These are phyloP conservation scores for Plotosus lineatus DNA, from an alignment of 2,113 vertebrate genomes.

Conservation along the genomic window DNA sequence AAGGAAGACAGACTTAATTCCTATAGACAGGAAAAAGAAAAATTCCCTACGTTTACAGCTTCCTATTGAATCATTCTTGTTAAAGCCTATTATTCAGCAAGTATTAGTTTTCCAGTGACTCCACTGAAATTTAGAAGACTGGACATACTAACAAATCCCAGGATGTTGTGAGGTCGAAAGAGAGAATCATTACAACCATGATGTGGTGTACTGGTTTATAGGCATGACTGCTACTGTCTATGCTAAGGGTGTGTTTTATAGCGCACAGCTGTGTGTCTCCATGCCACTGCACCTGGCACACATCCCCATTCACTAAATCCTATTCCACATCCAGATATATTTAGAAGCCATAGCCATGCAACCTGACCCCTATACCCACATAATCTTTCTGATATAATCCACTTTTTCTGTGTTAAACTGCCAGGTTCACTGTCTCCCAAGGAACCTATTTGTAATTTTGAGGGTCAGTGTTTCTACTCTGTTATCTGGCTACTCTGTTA, in stretches of 20 bases:
- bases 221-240: neutral
- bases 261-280: constrained; percentile 32
- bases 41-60: neutral
- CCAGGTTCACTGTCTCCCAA: neutral
- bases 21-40: neutral
- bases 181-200: constrained; percentile 10
- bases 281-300: constrained; percentile 46
- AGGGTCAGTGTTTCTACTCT: constrained; percentile 13
- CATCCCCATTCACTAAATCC: constrained; percentile 23
- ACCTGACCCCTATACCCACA: constrained; percentile 20
- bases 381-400: constrained; percentile 35
- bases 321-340: constrained; percentile 25
- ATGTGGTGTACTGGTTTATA: constrained; percentile 1
- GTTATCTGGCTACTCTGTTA: constrained; percentile 25
- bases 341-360: constrained; percentile 32
- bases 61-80: neutral
- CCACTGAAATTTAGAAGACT: neutral
- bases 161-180: neutral
- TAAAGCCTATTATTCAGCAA: neutral
- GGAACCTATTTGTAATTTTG: constrained; percentile 23
- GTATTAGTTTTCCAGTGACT: neutral
- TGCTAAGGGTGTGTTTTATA: constrained; percentile 8
- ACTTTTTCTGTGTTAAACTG: constrained; percentile 8
- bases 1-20: too few relatives aligned
- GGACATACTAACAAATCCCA: neutral